Percentiles rank a stretch among this genome's conserved stretches.
These are phyloP conservation scores for Bilobella aurantiaca DNA, from an alignment of 1,140 invertebrate genomes.

Conservation along the genomic window DNA sequence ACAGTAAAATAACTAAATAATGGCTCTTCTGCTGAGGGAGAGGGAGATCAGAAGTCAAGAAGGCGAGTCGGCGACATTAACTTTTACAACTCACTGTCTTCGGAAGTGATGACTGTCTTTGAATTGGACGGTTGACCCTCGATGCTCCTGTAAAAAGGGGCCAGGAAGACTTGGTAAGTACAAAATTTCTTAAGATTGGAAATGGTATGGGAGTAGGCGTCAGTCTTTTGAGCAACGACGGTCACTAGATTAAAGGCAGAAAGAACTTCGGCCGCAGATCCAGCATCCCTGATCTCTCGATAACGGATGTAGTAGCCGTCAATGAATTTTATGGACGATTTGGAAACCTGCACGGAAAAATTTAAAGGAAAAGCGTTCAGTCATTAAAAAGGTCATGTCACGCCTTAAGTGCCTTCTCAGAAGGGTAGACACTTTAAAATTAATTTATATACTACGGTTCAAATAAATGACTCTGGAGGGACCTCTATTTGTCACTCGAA, in stretches of 20 bases:
- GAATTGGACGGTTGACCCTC: constrained; percentile 72
- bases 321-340: constrained; percentile 40
- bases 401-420: background rate
- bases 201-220: constrained; percentile 49
- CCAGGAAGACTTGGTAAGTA: constrained; percentile 76
- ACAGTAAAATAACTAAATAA: background rate
- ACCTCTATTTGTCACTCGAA: no score
- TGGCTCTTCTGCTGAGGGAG: background rate
- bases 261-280: constrained; percentile 18
- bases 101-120: constrained; percentile 54
- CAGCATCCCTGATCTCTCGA: constrained; percentile 55
- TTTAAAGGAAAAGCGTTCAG: constrained; percentile 5
- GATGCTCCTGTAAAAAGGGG: constrained; percentile 58
- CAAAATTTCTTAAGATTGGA: constrained; percentile 67
- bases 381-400: background rate
- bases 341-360: constrained; percentile 27
- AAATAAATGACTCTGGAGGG: no score
- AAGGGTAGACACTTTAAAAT: no score
- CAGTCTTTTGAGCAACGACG: constrained; percentile 35
- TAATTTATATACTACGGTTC: no score
- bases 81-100: constrained; percentile 50
- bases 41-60: background rate
- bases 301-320: constrained; percentile 91
- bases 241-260: constrained; percentile 31
- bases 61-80: background rate